Evolutionary conservation across 2,797 vertebrate genomes (phyloP).

Genomic region (Percopsis omiscomaycus): DNA sequence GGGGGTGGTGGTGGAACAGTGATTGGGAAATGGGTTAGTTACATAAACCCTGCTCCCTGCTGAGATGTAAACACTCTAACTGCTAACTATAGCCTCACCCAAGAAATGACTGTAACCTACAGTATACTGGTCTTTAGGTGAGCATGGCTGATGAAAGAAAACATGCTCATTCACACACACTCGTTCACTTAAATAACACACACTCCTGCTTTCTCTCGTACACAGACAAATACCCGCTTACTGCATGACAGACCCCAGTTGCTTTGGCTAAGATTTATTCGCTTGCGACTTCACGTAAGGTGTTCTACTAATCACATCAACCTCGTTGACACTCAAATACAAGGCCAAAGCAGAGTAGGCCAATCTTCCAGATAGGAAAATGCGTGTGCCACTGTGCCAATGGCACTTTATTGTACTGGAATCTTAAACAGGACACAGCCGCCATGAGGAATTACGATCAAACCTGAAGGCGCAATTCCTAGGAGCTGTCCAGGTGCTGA

Average conservation of each 20-base stretch:
- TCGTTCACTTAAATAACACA: conserved; percentile 11
- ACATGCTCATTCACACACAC: neutral
- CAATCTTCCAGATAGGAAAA: conserved; percentile 22
- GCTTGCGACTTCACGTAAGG: too few species aligned
- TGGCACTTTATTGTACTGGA: conserved; percentile 9
- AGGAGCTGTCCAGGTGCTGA: conserved; percentile 74
- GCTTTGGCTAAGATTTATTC: neutral
- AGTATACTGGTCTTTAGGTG: conserved; percentile 12
- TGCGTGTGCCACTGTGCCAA: conserved; percentile 1
- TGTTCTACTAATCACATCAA: too few species aligned
- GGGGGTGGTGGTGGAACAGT: too few species aligned
- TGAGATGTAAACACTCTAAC: conserved; percentile 13
- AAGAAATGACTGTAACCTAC: conserved; percentile 6
- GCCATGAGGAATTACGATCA: neutral
- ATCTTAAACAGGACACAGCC: conserved; percentile 14
- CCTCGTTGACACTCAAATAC: conserved; percentile 9
- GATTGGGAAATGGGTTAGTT: too few species aligned
- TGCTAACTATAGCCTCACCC: conserved; percentile 22
- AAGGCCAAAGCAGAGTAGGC: conserved; percentile 21
- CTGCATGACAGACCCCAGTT: neutral
- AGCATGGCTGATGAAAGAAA: conserved; percentile 21
- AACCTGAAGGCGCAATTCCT: neutral
- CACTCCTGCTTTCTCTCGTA: neutral
- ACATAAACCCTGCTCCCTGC: neutral
- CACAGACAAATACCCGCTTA: conserved; percentile 1